phyloP scores from a whole-genome alignment of 2,888 invertebrate species.

The Lepetodrilus schrolli region DNA sequence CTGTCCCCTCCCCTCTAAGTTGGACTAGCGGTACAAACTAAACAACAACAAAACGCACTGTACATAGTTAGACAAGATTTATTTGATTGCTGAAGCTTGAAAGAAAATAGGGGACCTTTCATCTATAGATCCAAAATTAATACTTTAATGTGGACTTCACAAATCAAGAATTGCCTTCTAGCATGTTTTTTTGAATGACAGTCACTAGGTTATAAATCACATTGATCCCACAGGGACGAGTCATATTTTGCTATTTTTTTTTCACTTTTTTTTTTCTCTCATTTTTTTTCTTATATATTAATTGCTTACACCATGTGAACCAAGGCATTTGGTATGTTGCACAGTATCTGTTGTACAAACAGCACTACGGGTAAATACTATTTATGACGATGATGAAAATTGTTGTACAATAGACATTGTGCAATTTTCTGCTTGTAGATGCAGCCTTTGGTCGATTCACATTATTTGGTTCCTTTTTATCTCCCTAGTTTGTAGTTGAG shows the following conservation, averaged over 20 bases:
- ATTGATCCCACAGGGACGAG: not conserved
- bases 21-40: too few species aligned
- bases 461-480: not conserved
- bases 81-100: conserved; percentile 29
- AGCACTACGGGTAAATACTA: not conserved
- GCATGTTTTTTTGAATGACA: not conserved
- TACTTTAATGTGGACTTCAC: not conserved
- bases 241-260: conserved; percentile 12
- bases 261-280: not conserved
- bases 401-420: too few species aligned
- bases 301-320: not conserved
- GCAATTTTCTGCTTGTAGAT: too few species aligned
- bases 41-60: not conserved
- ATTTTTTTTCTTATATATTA: not conserved
- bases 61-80: conserved; percentile 6
- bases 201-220: not conserved
- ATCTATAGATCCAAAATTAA: conserved; percentile 16
- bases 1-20: too few species aligned
- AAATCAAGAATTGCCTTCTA: conserved; percentile 24
- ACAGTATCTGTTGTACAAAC: not conserved
- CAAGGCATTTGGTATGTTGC: not conserved
- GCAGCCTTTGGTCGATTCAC: too few species aligned
- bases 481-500: not conserved
- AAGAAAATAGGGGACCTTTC: conserved; percentile 9
- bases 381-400: not conserved